phyloP scores from a whole-genome alignment of 2,113 vertebrate genomes.

The Lepisosteus osseus region DNA sequence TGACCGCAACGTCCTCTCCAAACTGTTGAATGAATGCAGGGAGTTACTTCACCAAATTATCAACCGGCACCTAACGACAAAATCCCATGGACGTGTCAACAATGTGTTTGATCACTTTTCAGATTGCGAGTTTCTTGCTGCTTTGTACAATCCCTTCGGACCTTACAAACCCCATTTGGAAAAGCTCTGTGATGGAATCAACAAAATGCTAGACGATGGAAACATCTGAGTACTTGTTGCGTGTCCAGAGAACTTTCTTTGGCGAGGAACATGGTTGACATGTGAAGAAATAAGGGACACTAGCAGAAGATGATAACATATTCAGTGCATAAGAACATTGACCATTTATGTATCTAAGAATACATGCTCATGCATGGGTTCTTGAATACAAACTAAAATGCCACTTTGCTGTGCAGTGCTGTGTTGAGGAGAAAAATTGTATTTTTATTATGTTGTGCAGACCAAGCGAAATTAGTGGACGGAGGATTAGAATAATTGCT shows the following conservation, averaged over 20 bases:
- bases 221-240: constrained; percentile 63
- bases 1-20: constrained; percentile 73
- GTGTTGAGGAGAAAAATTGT: neutral
- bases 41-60: constrained; percentile 77
- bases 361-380: neutral
- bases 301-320: neutral
- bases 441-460: neutral
- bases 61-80: constrained; percentile 77
- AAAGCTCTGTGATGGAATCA: constrained; percentile 79
- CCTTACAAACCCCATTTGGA: constrained; percentile 73
- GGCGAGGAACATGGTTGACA: neutral
- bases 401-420: constrained; percentile 1
- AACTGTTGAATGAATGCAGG: constrained; percentile 71
- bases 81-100: constrained; percentile 76
- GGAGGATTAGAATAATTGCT: neutral
- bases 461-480: neutral
- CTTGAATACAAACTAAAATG: neutral
- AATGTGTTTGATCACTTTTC: constrained; percentile 84
- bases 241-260: neutral
- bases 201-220: constrained; percentile 82
- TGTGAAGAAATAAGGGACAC: neutral
- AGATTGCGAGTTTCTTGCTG: constrained; percentile 79
- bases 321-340: neutral
- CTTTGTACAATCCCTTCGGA: constrained; percentile 79
- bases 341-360: neutral